Base-by-base conservation (phyloP, 2,888 invertebrate genomes). In the Erpobdella octoculata region DNA sequence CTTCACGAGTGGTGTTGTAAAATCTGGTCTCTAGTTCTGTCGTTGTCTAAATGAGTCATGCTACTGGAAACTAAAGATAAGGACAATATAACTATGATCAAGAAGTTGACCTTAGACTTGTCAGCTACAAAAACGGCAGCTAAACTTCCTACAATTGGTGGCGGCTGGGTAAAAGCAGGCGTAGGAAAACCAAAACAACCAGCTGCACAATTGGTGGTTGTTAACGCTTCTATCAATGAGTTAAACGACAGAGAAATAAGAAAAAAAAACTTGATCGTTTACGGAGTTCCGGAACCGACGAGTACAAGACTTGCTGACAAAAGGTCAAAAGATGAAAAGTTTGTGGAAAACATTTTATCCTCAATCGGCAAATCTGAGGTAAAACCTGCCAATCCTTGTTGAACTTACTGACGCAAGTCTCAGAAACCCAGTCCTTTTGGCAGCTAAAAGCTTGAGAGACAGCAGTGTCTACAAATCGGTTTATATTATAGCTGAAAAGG, bases 321-420 rank as follows among this genome's bases (percentile, higher is more conserved):
- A n/a, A n/a, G n/a, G n/a, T n/a, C n/a, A n/a, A n/a, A n/a, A n/a
- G n/a, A n/a, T n/a, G n/a, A n/a, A n/a, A n/a, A n/a, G n/a, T n/a
- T n/a, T n/a, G n/a, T n/a, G n/a, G n/a, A n/a, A n/a, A n/a, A n/a
- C n/a, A n/a, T n/a, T n/a, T n/a, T 41, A n/a, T 12, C n/a, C 12
- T 15, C n/a, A 15, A 41, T 41, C n/a, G 46, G 46, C n/a, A 41
- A 41, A 41, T 15, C 12, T 41, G 46, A 41, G n/a, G 46, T 41
- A n/a, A 41, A 41, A 41, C 46, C 46, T 41, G 46, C n/a, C 46
- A 41, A 41, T 41, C 46, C 46, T 41, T 41, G 46, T 41, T 41
- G 46, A 41, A n/a, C 46, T 41, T 12, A 41, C 12, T n/a, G n/a
- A n/a, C n/a, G n/a, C n/a, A n/a, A n/a, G n/a, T n/a, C n/a, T n/a